phyloP scores from a whole-genome alignment of 1,140 invertebrate genomes.

The Cotesia glomerata region DNA sequence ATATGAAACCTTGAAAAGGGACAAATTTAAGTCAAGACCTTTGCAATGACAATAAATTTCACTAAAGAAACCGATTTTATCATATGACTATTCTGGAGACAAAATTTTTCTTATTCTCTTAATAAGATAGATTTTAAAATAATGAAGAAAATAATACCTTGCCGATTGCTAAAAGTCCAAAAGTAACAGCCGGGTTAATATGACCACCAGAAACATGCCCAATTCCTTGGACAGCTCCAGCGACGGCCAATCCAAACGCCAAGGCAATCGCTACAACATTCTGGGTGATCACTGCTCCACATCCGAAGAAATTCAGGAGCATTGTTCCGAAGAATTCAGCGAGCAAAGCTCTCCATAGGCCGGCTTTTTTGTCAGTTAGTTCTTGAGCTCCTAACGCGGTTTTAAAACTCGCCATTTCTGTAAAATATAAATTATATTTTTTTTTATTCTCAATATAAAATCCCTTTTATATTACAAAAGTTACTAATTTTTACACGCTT shows the following conservation, averaged over 20 bases:
- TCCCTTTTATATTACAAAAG: no score
- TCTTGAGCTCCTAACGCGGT: slow-evolving; percentile 71
- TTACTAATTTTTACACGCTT: no score
- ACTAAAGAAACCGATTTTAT: no score
- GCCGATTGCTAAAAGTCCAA: slow-evolving; percentile 78
- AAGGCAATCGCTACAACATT: slow-evolving; percentile 80
- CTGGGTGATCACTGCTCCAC: slow-evolving; percentile 72
- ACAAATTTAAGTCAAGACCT: no score
- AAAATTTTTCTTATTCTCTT: no score
- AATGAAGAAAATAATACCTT: slow-evolving; percentile 71
- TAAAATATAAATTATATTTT: background rate
- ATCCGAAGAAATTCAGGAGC: slow-evolving; percentile 83
- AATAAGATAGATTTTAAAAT: no score
- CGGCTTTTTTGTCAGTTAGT: slow-evolving; percentile 68
- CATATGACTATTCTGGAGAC: no score
- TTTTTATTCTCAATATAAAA: background rate
- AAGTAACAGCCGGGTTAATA: slow-evolving; percentile 89
- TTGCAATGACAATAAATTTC: no score
- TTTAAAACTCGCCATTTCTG: slow-evolving; percentile 66
- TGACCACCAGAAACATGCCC: slow-evolving; percentile 91
- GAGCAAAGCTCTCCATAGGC: slow-evolving; percentile 72
- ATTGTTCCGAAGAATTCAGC: slow-evolving; percentile 88
- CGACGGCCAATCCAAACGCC: slow-evolving; percentile 86
- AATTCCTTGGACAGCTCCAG: slow-evolving; percentile 79
- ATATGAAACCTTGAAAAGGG: no score